Evolutionary conservation across 2,113 vertebrate genomes (phyloP), one percentile per base, ranked within the genome.

Genomic region (Campylomormyrus numenius): DNA sequence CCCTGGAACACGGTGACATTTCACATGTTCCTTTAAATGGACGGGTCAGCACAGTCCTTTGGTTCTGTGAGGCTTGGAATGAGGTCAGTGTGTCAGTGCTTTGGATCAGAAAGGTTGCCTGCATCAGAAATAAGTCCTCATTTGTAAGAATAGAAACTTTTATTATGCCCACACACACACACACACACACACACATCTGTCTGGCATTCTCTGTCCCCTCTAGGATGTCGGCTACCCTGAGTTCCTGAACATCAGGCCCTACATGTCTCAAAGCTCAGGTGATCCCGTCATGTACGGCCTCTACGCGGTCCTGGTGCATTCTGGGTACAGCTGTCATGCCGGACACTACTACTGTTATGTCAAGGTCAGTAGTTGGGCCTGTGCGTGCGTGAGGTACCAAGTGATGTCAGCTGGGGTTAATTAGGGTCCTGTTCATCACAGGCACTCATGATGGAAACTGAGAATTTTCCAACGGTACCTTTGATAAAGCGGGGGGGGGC

Each of bases 311-410:
- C 96, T 99, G 92, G 98, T 99, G 62, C 98, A 99, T 92, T 98
- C 98, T 0, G 98, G 97, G 6, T 97, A 98, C 94, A 98, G 97
- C 92, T 99, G 98, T 94, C 97, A 98, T 0, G 97, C 97, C 0
- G 98, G 98, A 0, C 98, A 99, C 93, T 99, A 99, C 90, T 99
- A 98, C 94, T 99, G 98, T 94, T 99, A 99, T 0, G 97, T 99
- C 88, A 99, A 99, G 96, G 98, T 98, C 89, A 93, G 50, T 88
- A 46, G 46, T 27, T 39, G 50, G 50, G 53, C 19, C 17, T 24
- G 48, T 52, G 24, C 13, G 11, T 87, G 24, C 5, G 49, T 35
- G 49, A 11, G 39, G 42, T 45, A 39, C 39, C 21, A 2, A n/a
- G 42, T 6, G 42, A 46, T 39, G 31, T 45, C 39, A 39, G 6